Evolutionary conservation across 2,113 vertebrate genomes (phyloP), one percentile per base, ranked within the genome.

Genomic region (Parotia lawesii): DNA sequence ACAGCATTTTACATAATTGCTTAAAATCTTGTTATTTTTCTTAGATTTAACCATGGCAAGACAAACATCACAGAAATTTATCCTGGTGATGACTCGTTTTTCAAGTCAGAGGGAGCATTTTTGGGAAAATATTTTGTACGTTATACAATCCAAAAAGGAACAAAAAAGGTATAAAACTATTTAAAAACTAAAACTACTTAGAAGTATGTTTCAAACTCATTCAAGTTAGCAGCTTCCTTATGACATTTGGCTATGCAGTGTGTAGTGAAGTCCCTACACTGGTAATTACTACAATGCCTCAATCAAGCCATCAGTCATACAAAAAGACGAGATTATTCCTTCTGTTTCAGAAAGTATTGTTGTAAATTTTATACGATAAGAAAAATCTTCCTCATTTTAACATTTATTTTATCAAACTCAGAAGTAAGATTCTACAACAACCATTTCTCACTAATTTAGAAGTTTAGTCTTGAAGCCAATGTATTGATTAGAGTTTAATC

Each of bases 11-110:
- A 66, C 88, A n/a, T 70, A 42, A 12, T 58, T 78, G 2, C 48
- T 86, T 13, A 93, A 94, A 67, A 42, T 82, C 20, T 27, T 85
- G 5, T 80, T 85, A 18, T 89, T 85, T 89, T 86, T 58, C 58
- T 72, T 85, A 98, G 98, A 90, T 97, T 99, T 93, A 96, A 96
- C 48, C 96, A 97, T 77, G 97, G 97, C 80, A 91, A 84, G 38
- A 93, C 96, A 80, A 96, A 97, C 47, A 96, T 97, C 48, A 81
- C 97, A 73, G 99, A 99, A 96, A 96, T 99, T 95, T 98, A 98
- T 84, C 99, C 98, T 42, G 99, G 98, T 53, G 99, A 99, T 96
- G 98, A 98, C 40, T 99, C 99, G 38, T 94, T 98, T 95, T 98
- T 99, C 77, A 98, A 97, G 60, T 99, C 99, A 64, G 98, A 98